Evolutionary conservation across 2,113 vertebrate species (phyloP), one percentile per base, ranked within the genome.

Genomic region (Erpornis zantholeuca): DNA sequence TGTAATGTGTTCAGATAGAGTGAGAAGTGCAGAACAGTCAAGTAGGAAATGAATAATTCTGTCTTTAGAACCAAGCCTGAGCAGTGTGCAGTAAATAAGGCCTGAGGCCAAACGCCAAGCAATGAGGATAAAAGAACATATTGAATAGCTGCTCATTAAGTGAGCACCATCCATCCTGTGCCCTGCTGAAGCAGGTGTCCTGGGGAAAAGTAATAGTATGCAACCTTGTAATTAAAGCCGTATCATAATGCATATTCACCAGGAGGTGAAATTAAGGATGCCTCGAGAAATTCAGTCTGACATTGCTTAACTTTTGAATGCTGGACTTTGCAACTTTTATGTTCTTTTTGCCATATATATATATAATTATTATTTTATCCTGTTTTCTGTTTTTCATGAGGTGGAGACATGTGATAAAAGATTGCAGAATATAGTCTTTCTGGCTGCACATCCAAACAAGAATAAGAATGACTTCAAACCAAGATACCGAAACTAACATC

Each of bases 101-200:
- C 94, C 94, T 89, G 88, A 95, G 91, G 96, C 95, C 96, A 95
- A 97, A 95, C 27, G 9, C 89, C 81, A 94, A 94, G 95, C 83
- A 76, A 94, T 71, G 50, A 95, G 92, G 91, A 97, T 97, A 95
- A 97, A 96, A 97, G 94, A 96, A 96, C 92, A 96, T 93, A 95
- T 78, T 92, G 96, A 95, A 96, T 96, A 90, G 85, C 85, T 94
- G 96, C 92, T 97, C 94, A 97, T 97, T 97, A 97, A 96, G 79
- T 50, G 90, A 95, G 72, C 56, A 75, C 72, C 88, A 93, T 96
- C 93, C 94, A 96, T 95, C 88, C 96, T 95, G 90, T 94, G 92
- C 86, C 86, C 81, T 81, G 83, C 88, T 95, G 94, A 96, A 97
- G 92, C 92, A 96, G 94, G 93, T 97, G 91, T 96, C 95, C 96